Evolutionary conservation across 2,797 vertebrate species (phyloP), one percentile per base, ranked within the genome.

Genomic region (Psittacula echo): DNA sequence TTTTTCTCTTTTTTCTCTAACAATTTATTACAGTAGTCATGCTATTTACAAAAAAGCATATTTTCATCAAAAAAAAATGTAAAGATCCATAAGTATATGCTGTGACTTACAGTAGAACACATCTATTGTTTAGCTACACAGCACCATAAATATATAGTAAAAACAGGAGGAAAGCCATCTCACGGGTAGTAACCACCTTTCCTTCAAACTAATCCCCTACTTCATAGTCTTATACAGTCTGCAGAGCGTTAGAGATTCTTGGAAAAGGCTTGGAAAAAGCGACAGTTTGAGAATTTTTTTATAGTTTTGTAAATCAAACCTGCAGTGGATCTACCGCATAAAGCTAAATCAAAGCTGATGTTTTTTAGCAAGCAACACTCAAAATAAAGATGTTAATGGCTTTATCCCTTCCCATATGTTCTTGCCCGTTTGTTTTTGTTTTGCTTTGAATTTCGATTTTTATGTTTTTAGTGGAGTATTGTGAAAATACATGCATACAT

Each of bases 331-430:
- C 76, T 89, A 90, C 24, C 23, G 65, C 81, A 76, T 50, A 92
- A 90, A 77, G 53, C 23, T 70, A 92, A 87, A 95, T 68, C 68
- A 93, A 87, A 93, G 72, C 45, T 72, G 77, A 92, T 50, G 18
- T 54, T 93, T 94, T 91, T 90, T 42, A 83, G 41, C 48, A 92
- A 89, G 64, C 22, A 82, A 21, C 8, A 12, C 7, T 62, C 42
- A 47, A 85, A 82, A 89, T 84, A 68, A 90, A 80, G 50, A 77
- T 61, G 37, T 71, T 87, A 79, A 89, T 71, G 11, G 29, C 2
- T 62, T 93, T 89, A 83, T 83, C 50, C 53, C 17, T 89, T 80
- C 74, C 74, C 39, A 54, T 89, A 83, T 90, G 80, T 73, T 92
- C 53, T 83, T 93, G n/a, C 8, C 53, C 34, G 34, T 72, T 82